phyloP scores from a whole-genome alignment of 2,113 vertebrate genomes.

The Turdus rufiventris region DNA sequence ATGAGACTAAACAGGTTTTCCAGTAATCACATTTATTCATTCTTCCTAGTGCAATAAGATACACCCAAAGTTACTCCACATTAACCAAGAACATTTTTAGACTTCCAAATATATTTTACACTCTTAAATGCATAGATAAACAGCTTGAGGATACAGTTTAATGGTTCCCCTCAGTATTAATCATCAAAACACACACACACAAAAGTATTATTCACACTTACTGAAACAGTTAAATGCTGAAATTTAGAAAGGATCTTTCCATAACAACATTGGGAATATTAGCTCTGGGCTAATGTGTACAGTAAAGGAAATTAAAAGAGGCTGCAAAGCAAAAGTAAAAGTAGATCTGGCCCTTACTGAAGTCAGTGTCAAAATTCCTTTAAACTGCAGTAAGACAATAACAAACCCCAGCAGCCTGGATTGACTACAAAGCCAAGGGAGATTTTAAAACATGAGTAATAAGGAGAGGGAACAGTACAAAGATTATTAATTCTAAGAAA shows the following conservation, averaged over 20 bases:
- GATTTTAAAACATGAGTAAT: neutral
- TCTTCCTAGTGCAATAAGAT: neutral
- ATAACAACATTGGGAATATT: neutral
- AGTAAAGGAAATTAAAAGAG: conserved; percentile 39
- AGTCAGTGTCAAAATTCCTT: conserved; percentile 17
- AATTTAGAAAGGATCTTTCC: neutral
- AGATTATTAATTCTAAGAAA: neutral
- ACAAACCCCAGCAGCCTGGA: neutral
- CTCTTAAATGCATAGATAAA: neutral
- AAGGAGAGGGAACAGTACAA: neutral
- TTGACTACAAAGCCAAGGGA: neutral
- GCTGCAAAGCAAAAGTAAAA: conserved; percentile 39
- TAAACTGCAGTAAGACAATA: neutral
- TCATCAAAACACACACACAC: neutral
- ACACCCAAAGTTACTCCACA: neutral
- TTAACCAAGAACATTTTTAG: neutral
- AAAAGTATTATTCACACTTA: neutral
- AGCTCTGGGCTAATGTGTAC: neutral
- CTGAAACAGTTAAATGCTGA: neutral
- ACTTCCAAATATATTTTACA: neutral
- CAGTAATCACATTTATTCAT: neutral
- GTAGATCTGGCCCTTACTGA: neutral
- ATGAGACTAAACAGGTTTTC: conserved; percentile 38
- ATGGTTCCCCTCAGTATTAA: neutral
- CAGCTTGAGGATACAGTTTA: neutral